Evolutionary conservation across 92 coral and sea anemone species (phyloP).

Genomic region (Meandrina meandrites): DNA sequence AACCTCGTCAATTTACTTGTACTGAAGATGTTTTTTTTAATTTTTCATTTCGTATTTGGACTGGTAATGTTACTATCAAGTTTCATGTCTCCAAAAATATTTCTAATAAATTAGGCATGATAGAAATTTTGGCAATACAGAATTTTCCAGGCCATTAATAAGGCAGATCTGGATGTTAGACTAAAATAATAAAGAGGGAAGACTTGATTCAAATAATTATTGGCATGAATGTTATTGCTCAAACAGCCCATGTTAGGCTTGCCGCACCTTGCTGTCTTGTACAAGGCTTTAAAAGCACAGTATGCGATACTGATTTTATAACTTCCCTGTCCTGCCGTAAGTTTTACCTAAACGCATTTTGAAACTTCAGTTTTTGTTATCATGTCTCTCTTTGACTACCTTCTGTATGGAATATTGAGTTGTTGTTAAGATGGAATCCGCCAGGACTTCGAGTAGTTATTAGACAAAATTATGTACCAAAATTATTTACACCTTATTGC

Average conservation of each 20-base stretch:
- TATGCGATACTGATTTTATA: neutral
- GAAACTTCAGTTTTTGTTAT: neutral
- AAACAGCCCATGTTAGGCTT: neutral
- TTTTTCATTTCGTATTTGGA: no score
- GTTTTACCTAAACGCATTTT: no score
- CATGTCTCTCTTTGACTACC: neutral
- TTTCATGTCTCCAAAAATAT: no score
- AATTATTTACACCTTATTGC: no score
- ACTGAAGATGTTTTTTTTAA: no score
- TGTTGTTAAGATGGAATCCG: conserved; percentile 18
- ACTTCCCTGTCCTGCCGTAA: neutral
- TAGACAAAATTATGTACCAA: neutral
- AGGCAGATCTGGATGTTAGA: neutral
- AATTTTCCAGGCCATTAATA: neutral
- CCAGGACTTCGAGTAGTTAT: no score
- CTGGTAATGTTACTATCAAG: no score
- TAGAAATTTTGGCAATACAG: neutral
- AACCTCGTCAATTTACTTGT: no score
- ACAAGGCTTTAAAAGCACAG: neutral
- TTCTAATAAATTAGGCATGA: no score
- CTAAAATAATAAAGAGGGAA: neutral
- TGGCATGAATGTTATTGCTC: neutral
- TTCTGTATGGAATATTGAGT: neutral
- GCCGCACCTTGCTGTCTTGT: neutral
- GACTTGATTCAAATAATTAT: neutral